Base-by-base conservation (phyloP, 2,113 vertebrate species). In the Chrysochloris asiatica region DNA sequence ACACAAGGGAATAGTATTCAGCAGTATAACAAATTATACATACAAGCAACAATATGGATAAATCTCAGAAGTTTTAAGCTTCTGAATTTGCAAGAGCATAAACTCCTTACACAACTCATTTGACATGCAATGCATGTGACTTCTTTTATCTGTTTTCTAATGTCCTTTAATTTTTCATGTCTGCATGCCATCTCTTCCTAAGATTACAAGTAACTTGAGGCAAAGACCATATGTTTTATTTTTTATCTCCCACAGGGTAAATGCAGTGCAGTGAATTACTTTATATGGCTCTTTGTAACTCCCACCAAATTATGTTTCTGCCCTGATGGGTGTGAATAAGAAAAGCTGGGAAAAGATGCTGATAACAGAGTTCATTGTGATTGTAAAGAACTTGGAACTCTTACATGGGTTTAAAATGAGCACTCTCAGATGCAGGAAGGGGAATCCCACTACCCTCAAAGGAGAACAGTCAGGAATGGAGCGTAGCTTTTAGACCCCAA, bases 1-100 rank as follows among this genome's bases (percentile, higher is more conserved):
- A 30, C 6, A n/a, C 47, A 61, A 26, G 41, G 13, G 38, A 91
- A 63, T 2, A 63, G 41, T 9, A 67, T 6, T 69, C 38, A 83
- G 73, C n/a, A 91, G 92, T 59, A 41, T 79, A 69, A 82, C 41
- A 85, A 85, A 85, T 26, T 63, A 30, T 6, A 84, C n/a, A 59
- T 22, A 76, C 9, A 54, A 59, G 19, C 24, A 75, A 80, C 21
- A 69, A 86, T 26, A 24, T 54, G 48, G 43, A 30, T 78, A 73
- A 45, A 54, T 47, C 38, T 76, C 72, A 54, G 75, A 84, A 92
- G 54, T 22, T 56, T 56, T 56, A 56, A 56, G 54, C 54, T 56
- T 19, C 54, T 22, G 54, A 56, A 56, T 56, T 56, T 16, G 54
- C 41, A 77, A 21, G 9, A 76, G 26, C 28, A 38, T 43, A 86